Evolutionary conservation across 2,113 vertebrate species (phyloP).

Genomic region (Sorex araneus): DNA sequence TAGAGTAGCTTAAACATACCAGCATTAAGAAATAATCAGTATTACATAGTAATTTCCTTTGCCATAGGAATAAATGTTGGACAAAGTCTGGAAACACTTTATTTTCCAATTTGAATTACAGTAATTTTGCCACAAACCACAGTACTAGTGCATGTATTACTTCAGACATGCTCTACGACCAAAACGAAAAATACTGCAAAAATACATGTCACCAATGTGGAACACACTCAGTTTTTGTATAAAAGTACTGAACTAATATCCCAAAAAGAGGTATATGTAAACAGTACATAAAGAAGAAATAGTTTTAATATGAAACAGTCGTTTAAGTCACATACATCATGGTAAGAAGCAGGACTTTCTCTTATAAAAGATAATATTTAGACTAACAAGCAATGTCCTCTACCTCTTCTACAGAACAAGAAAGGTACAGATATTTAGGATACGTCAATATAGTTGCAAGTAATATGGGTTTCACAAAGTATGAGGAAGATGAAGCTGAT

Average conservation of each 20-base stretch:
- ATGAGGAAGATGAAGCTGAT: slow-evolving; percentile 57
- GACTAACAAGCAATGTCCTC: slow-evolving; percentile 87
- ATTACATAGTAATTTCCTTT: slow-evolving; percentile 93
- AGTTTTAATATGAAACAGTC: slow-evolving; percentile 93
- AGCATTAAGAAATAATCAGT: slow-evolving; percentile 87
- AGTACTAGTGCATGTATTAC: slow-evolving; percentile 90
- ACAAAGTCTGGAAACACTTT: slow-evolving; percentile 90
- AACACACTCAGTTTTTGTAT: slow-evolving; percentile 90
- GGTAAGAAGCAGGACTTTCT: slow-evolving; percentile 89
- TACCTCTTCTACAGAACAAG: slow-evolving; percentile 85
- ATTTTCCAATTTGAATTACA: slow-evolving; percentile 93
- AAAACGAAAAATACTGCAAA: slow-evolving; percentile 87
- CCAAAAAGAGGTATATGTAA: slow-evolving; percentile 91
- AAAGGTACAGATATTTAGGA: slow-evolving; percentile 75
- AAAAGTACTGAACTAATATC: slow-evolving; percentile 92
- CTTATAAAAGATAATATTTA: slow-evolving; percentile 86
- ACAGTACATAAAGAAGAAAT: slow-evolving; percentile 90
- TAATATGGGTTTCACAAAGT: slow-evolving; percentile 48
- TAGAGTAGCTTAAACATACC: slow-evolving; percentile 90
- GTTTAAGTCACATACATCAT: slow-evolving; percentile 91
- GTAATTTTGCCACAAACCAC: slow-evolving; percentile 90
- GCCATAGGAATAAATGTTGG: slow-evolving; percentile 88
- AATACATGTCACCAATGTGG: slow-evolving; percentile 93
- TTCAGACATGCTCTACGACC: slow-evolving; percentile 90
- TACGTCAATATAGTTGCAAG: slow-evolving; percentile 65